phyloP scores from a whole-genome alignment of 2,888 invertebrate genomes.

The Periphyllus acericola region DNA sequence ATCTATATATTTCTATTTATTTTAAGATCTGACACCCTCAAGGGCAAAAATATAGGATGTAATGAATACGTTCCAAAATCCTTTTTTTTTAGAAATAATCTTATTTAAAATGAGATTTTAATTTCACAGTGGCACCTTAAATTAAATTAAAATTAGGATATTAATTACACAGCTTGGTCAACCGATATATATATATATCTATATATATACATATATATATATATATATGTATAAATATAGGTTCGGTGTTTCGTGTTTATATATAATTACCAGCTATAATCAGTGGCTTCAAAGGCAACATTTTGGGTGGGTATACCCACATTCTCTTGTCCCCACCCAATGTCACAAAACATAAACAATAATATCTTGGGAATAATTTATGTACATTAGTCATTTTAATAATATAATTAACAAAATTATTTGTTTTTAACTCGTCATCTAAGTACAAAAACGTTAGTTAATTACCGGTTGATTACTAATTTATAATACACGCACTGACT shows the following conservation, averaged over 20 bases:
- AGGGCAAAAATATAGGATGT: background rate
- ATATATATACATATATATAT: background rate
- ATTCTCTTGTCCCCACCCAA: too few relatives aligned
- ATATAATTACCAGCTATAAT: background rate
- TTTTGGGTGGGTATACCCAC: too few relatives aligned
- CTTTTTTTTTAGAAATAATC: background rate
- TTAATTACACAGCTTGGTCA: background rate
- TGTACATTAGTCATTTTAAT: too few relatives aligned
- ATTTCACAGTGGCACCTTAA: background rate
- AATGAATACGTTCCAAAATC: background rate
- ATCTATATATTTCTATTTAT: background rate
- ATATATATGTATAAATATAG: background rate
- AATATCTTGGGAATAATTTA: too few relatives aligned
- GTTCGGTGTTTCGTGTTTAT: background rate
- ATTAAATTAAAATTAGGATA: background rate
- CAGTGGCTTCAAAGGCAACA: too few relatives aligned
- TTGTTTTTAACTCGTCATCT: too few relatives aligned
- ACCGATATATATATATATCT: background rate
- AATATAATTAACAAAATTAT: too few relatives aligned
- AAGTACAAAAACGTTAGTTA: too few relatives aligned
- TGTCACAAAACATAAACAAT: too few relatives aligned
- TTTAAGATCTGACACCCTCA: background rate
- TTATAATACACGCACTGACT: too few relatives aligned
- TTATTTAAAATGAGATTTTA: background rate
- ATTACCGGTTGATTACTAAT: too few relatives aligned